Percentiles rank a stretch among this genome's conserved stretches.
phyloP scores from a whole-genome alignment of 2,888 invertebrate species.

The Tromatobia lineatoria region DNA sequence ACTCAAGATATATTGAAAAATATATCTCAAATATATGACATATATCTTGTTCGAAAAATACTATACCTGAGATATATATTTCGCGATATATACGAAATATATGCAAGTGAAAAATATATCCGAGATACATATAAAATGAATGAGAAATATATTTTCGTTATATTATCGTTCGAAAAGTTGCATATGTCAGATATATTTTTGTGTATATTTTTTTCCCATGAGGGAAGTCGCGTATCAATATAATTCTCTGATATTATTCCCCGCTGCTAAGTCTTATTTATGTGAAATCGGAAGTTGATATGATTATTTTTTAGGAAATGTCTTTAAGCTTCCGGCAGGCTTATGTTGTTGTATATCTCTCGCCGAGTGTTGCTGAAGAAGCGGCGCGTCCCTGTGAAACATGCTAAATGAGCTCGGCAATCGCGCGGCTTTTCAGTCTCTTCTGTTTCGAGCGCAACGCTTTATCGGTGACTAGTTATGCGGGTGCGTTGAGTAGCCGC shows the following conservation, averaged over 20 bases:
- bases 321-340: not conserved
- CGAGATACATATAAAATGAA: too few species aligned
- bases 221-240: constrained; percentile 14
- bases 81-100: too few species aligned
- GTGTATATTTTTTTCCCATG: too few species aligned
- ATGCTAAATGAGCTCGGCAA: constrained; percentile 55
- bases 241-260: constrained; percentile 28
- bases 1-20: too few species aligned
- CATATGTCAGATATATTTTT: too few species aligned
- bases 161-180: too few species aligned
- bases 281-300: constrained; percentile 29
- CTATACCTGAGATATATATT: too few species aligned
- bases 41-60: too few species aligned
- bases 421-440: constrained; percentile 9
- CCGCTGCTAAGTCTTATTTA: not conserved
- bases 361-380: not conserved
- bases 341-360: constrained; percentile 20
- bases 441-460: constrained; percentile 1
- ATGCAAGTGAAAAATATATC: too few species aligned
- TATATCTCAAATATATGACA: too few species aligned
- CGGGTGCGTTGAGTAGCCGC: constrained; percentile 34
- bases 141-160: too few species aligned
- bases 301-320: constrained; percentile 49
- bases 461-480: constrained; percentile 45
- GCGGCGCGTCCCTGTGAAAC: constrained; percentile 25